A percentile compares a stretch with the other conserved stretches of the same genome.
Conservation (phyloP, 2,888 invertebrate genomes). For the Scaeva pyrastri region DNA sequence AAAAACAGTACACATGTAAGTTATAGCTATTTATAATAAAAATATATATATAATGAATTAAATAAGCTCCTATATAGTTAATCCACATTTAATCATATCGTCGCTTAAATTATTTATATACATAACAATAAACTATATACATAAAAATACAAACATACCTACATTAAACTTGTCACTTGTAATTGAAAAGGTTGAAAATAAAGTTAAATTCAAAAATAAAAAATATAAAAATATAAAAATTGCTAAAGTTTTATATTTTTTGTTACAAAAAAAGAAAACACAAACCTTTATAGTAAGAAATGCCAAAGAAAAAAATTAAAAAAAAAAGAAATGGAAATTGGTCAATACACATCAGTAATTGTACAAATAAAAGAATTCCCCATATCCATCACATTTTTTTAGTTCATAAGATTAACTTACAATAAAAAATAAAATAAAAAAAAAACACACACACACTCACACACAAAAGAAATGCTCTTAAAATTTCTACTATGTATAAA, state of each 20-base stretch:
- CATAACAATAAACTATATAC: conserved; percentile 44
- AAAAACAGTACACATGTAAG: conserved; percentile 14
- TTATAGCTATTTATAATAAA: conserved; percentile 20
- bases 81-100: conserved; percentile 38
- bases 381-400: conserved; percentile 65
- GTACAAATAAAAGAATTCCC: conserved; percentile 73
- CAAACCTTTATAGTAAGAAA: conserved; percentile 52
- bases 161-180: conserved; percentile 60
- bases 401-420: conserved; percentile 39
- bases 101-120: conserved; percentile 59
- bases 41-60: conserved; percentile 21
- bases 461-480: conserved; percentile 18
- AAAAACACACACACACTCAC: no score
- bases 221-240: conserved; percentile 5
- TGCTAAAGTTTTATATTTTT: conserved; percentile 33
- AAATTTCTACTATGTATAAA: conserved; percentile 46
- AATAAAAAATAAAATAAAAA: no score
- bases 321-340: conserved; percentile 57
- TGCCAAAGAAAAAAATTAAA: conserved; percentile 68
- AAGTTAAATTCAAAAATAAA: conserved; percentile 9
- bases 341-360: conserved; percentile 73
- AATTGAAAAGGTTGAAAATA: conserved; percentile 63
- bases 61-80: conserved; percentile 19
- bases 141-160: conserved; percentile 16
- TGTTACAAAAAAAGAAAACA: conserved; percentile 12